Evolutionary conservation across 2,888 invertebrate genomes (phyloP), one percentile per base, ranked within the genome.

Genomic region (Plutella xylostella): DNA sequence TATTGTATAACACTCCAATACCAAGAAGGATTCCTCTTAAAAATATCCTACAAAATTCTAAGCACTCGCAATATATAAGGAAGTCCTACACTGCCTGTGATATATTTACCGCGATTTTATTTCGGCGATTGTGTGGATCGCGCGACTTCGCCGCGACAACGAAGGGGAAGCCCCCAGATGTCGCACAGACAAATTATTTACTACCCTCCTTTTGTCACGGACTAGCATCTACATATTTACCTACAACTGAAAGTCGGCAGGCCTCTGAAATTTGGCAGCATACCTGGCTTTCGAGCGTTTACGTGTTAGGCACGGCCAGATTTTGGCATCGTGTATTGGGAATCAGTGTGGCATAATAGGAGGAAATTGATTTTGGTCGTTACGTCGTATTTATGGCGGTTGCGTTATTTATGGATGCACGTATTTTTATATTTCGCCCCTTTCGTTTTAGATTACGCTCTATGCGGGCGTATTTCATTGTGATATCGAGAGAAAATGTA

Each of bases 131-230:
- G 61, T 58, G 55, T 55, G 56, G 58, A 58, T 61, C 57, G 58
- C 60, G 59, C 56, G 50, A 54, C 51, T 52, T 52, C 47, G 43
- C 52, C 64, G 58, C 63, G 60, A 80, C 80, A 80, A 56, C 58
- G 65, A 80, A 80, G 63, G 74, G 82, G 80, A 68, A 68, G 80
- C 65, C 52, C 73, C 77, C 80, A 77, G 75, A 77, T 82, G 82
- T 82, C 82, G 68, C 65, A 49, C 60, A 61, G 62, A 63, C 75
- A 76, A 79, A 80, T 82, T 82, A 82, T 82, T 80, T 79, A 80
- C 80, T 72, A 68, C 71, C 68, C 60, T 57, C 68, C 71, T 72
- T 76, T 77, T 70, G 72, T 69, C 60, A 44, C 55, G 52, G 54
- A 51, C 59, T 57, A 65, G 67, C 68, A 67, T 66, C 65, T 64